These are phyloP conservation scores for Cheilosia grossa DNA, from an alignment of 2,888 invertebrate species.

Conservation along the genomic window DNA sequence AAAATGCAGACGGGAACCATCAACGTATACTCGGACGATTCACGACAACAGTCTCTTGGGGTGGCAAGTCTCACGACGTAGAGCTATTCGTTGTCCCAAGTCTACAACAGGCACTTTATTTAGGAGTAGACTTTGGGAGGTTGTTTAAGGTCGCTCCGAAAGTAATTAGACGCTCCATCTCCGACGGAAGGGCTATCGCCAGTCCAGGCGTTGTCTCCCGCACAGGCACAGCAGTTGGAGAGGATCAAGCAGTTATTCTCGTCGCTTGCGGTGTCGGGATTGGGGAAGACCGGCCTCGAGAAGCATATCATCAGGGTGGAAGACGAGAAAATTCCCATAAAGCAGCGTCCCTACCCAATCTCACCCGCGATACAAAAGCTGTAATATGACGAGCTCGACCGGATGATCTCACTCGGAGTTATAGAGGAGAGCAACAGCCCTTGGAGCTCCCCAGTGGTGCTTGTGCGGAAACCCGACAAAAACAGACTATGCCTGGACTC, in stretches of 20 bases:
- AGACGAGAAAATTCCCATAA: constrained; percentile 6
- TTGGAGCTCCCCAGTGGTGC: background rate
- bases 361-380: constrained; percentile 28
- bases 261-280: background rate
- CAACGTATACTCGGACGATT: background rate
- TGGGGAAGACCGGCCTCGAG: constrained; percentile 12
- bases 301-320: constrained; percentile 18
- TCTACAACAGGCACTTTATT: background rate
- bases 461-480: constrained; percentile 6
- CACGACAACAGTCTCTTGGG: constrained; percentile 6
- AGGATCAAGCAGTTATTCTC: background rate
- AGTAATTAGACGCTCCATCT: background rate
- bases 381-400: constrained; percentile 24
- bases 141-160: constrained; percentile 1
- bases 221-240: no score
- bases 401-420: background rate
- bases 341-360: constrained; percentile 25
- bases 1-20: background rate
- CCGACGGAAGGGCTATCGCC: background rate
- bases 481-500: constrained; percentile 12
- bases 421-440: no score
- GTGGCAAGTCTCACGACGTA: background rate
- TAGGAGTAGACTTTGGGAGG: constrained; percentile 1
- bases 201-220: background rate
- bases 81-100: background rate